Evolutionary conservation across 1,140 invertebrate genomes (phyloP), one percentile per base, ranked within the genome.

Genomic region (Papilio polyxenes): DNA sequence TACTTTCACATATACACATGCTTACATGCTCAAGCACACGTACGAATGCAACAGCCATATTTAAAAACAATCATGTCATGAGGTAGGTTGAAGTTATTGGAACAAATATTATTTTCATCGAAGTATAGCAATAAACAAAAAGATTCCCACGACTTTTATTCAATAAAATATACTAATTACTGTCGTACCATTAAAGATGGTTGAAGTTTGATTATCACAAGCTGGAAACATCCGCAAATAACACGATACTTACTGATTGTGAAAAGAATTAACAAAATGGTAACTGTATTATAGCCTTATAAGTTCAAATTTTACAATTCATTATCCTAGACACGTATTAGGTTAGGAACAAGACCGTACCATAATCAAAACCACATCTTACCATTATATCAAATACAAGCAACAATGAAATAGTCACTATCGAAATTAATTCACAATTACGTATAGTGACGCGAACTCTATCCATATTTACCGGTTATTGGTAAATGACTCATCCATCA

Each of bases 1-100:
- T 81, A 91, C 92, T 93, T 93, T 93, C 91, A 88, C 92, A 87
- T 83, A 88, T 7, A 44, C 40, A 44, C 62, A 69, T 69, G 49
- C 49, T 51, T 51, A 72, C 65, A 72, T 72, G 65, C 65, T 40
- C 31, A 37, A 72, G 31, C 31, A 37, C 31, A 72, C 65, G 65
- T 87, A 82, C 84, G 75, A 76, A 77, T 23, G 81, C 83, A 83
- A 81, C n/a, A 82, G 82, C 84, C 53, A 83, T 85, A 83, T 49
- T 75, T 20, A 20, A 20, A 75, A 75, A 48, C 13, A 13, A 13
- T 40, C 48, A 48, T 40, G 17, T 31, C 4, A 44, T 44, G 40
- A 44, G 11, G 23, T 65, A 37, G 1, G 23, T 31, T 31, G 10
- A 31, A 9, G 20, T 69, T 69, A 72, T 17, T 72, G 11, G 23